Evolutionary conservation across 2,113 vertebrate species (phyloP), one percentile per base, ranked within the genome.

Genomic region (Cranoglanis bouderius): DNA sequence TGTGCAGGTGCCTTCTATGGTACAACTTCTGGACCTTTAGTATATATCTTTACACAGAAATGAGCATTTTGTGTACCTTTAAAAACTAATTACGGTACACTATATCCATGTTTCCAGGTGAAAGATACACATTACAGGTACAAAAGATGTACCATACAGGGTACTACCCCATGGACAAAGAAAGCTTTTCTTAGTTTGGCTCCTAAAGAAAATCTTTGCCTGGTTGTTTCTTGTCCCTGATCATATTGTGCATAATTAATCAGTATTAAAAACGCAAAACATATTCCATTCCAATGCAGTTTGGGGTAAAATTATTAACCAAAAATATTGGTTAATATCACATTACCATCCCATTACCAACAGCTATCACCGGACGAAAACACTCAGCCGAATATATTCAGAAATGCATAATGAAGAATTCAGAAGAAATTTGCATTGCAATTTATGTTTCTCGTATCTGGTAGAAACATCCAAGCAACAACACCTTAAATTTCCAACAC

Each of bases 401-500:
- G 32, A 38, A 59, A 26, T 43, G 35, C 29, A n/a, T 35, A 55
- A 84, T 61, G 35, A 59, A 43, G 82, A 63, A 83, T 14, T 43
- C 10, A 29, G 14, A 26, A 63, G 57, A 40, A 24, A 84, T 63
- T 19, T 26, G 32, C n/a, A 35, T 53, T 53, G 46, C 8, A 26
- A 6, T 35, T 59, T 40, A 35, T 59, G 32, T 57, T 40, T 59
- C 53, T 38, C 2, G 38, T 26, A 59, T 38, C 12, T 40, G n/a
- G 12, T 26, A 43, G 7, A 82, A 82, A 67, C 59, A 65, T 82
- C 43, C 19, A 29, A 19, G 29, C 51, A 86, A 40, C 61, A 49
- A 5, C 53, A 46, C 70, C 77, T 55, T 40, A 43, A 57, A 88
- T 83, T 78, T 88, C 80, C 53, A 32, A 89, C 46, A n/a, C 12